These are phyloP conservation scores for Drosophila acutilabella DNA, from an alignment of 2,888 invertebrate genomes.

Conservation along the genomic window DNA sequence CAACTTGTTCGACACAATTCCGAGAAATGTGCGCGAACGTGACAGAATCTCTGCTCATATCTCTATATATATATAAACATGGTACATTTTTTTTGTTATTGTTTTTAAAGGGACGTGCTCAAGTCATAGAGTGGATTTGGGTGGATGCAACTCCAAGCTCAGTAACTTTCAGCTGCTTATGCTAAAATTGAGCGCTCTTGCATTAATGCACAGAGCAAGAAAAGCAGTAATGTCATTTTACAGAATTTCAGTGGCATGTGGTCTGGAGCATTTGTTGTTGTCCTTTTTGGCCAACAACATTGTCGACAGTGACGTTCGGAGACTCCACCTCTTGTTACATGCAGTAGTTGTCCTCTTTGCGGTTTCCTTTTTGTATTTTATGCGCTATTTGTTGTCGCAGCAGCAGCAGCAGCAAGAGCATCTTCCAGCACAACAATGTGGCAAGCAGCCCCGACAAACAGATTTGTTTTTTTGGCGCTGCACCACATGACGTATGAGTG, in stretches of 20 bases:
- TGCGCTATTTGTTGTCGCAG: conserved; percentile 62
- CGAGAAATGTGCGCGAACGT: conserved; percentile 51
- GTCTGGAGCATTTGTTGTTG: background rate
- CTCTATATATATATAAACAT: background rate
- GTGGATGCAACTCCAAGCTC: conserved; percentile 11
- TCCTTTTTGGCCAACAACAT: conserved; percentile 40
- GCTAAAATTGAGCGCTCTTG: conserved; percentile 53
- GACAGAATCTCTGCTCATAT: conserved; percentile 32
- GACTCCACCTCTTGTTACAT: conserved; percentile 17
- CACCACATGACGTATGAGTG: conserved; percentile 76
- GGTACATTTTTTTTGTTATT: conserved; percentile 2
- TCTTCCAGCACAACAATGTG: conserved; percentile 55
- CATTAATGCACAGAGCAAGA: conserved; percentile 46
- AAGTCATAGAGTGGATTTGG: conserved; percentile 31
- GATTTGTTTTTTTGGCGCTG: conserved; percentile 44
- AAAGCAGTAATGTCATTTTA: conserved; percentile 47
- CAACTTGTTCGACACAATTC: conserved; percentile 57
- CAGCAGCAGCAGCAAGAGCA: conserved; percentile 25
- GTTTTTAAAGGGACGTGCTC: conserved; percentile 34
- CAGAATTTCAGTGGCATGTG: conserved; percentile 48
- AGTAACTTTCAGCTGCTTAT: conserved; percentile 28
- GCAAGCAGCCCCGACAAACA: conserved; percentile 41
- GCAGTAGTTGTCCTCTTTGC: conserved; percentile 38
- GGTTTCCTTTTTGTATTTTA: conserved; percentile 60
- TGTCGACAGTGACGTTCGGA: conserved; percentile 50